Base-by-base conservation (phyloP, 2,888 invertebrate genomes). In the Ophraella communa region DNA sequence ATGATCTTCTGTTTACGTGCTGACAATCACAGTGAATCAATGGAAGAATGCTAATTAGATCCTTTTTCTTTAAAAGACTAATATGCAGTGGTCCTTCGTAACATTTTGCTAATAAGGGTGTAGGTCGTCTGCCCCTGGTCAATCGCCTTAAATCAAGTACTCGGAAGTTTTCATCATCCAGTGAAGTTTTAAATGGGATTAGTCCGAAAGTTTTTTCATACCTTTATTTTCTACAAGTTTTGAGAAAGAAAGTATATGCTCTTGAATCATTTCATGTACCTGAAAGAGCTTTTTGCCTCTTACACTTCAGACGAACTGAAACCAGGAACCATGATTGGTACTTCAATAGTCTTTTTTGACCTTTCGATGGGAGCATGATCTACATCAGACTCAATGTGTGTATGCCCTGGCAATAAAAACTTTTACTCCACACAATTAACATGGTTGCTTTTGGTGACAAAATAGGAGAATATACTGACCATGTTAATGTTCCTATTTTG, bases 401-500 rank as follows among this genome's bases (percentile, higher is more conserved):
- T 49, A 21, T 58, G 58, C 49, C 58, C 58, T 10, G 51, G 49
- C 51, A 30, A 45, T 14, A 51, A 21, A 24, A 30, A 58, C 47
- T 58, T 58, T 17, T 47, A 49, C 30, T 58, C 58, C 18, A 51
- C 23, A 20, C 45, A 45, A 17, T 51, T 3, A 58, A 58, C 30
- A 33, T 51, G 23, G 21, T 23, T 24, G 17, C 45, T 58, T 20
- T 18, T 58, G 33, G 30, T 30, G 30, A 33, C 1, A 33, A 42
- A 42, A 42, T 62, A 62, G 23, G 65, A 44, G 54, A 72, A 66
- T 71, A 73, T 71, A 39, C 54, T 55, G 51, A 67, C 59, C 61
- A 72, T n/a, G 47, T 63, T 67, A 21, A 67, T 68, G 39, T 72
- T 70, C 52, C 68, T 65, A 54, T 73, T 72, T 66, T 72, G 72